These are phyloP conservation scores for Trachelus iudaicus DNA, from an alignment of 2,888 invertebrate species.

Conservation along the genomic window DNA sequence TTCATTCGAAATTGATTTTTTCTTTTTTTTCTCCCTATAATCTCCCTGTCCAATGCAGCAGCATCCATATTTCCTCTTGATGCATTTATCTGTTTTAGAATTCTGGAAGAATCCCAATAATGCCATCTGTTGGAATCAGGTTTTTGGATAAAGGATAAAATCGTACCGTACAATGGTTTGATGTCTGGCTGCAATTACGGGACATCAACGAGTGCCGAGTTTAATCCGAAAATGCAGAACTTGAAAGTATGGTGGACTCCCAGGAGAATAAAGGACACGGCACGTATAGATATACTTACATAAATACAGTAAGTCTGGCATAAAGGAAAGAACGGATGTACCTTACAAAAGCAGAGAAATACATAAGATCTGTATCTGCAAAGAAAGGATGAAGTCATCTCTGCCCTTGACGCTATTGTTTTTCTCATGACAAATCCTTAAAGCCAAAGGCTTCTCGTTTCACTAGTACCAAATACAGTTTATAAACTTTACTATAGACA, in stretches of 20 bases:
- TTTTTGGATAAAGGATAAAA: not conserved
- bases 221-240: conserved; percentile 24
- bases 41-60: not conserved
- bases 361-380: not conserved
- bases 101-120: not conserved
- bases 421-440: not conserved
- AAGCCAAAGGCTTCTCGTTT: not conserved
- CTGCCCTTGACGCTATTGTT: not conserved
- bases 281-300: not conserved
- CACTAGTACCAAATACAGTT: not conserved
- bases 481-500: not conserved
- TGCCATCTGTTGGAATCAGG: not conserved
- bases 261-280: not conserved
- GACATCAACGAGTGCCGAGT: conserved; percentile 22
- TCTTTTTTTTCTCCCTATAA: not conserved
- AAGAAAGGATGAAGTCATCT: not conserved
- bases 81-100: not conserved
- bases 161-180: not conserved
- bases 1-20: not conserved
- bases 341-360: not conserved
- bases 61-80: not conserved
- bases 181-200: conserved; percentile 20
- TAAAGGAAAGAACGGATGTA: not conserved
- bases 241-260: not conserved
- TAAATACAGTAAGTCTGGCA: not conserved